Base-by-base conservation (phyloP, 2,797 vertebrate species). In the Phoxinus dragarum region DNA sequence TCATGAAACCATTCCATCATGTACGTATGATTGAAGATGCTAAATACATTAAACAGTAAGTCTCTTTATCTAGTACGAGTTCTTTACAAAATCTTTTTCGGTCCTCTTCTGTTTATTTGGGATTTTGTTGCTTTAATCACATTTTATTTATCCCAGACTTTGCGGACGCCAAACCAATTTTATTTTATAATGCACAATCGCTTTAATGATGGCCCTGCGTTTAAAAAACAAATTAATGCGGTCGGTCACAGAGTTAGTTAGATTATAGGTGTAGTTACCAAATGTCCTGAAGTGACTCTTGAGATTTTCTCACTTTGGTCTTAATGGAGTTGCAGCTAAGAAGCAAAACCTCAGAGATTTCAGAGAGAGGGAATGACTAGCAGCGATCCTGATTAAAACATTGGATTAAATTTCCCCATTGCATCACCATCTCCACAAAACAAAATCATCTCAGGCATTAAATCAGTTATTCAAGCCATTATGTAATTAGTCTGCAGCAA, bases 1-100 rank as follows among this genome's bases (percentile, higher is more conserved):
- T 61, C 77, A 75, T 42, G 21, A 84, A 47, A 71, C 1, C 36
- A 52, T 80, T 73, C 23, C 77, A 69, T 47, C 69, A 56, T 47
- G 40, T 80, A 8, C 2, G 38, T 47, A 34, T 68, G 56, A 73
- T 27, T 80, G 69, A 52, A 76, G 10, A 77, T 72, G 67, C 27
- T 77, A 11, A 21, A 56, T 23, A 19, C 71, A 88, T 88, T 86
- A 82, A 88, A 85, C 17, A 27, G 47, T 78, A 78, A 78, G 11
- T 82, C 67, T 74, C 11, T 81, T 81, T 77, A 69, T 47, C 42
- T 71, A 76, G 34, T 31, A 47, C 14, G 5, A 66, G 38, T 69
- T 49, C 14, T 76, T 86, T 81, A 49, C 14, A 0, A 8, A 49
- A 52, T 6, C 11, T 19, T 84, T 84, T 27, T 31, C 17, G 7